Conservation (phyloP, 2,113 vertebrate species). For the Emberiza fucata region DNA sequence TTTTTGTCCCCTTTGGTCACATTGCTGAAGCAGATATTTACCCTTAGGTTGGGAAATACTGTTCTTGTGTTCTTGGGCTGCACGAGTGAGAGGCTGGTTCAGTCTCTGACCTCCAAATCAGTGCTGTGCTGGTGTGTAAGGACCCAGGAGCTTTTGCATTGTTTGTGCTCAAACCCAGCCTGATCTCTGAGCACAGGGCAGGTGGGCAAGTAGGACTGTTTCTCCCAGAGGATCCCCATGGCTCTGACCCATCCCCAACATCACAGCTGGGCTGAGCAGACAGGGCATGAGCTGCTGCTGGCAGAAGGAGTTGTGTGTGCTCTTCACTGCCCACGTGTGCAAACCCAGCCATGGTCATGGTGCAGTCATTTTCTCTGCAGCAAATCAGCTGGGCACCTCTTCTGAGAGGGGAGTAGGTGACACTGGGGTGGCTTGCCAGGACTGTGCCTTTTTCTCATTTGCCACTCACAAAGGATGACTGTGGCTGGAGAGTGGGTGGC, state of each 20-base stretch:
- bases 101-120: accelerated
- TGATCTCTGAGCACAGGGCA: neutral
- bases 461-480: neutral
- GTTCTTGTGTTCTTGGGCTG: neutral
- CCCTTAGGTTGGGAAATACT: neutral
- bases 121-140: neutral
- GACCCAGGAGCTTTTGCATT: neutral
- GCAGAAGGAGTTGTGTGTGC: neutral
- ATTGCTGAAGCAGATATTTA: neutral
- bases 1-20: neutral
- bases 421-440: neutral
- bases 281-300: neutral
- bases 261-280: neutral
- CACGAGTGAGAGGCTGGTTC: neutral
- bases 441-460: neutral
- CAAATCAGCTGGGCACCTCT: neutral
- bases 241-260: neutral
- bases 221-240: neutral
- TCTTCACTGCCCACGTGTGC: accelerated
- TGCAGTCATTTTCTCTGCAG: neutral
- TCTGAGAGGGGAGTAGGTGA: neutral
- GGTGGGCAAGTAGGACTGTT: neutral
- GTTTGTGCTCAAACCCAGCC: neutral
- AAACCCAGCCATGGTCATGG: neutral
- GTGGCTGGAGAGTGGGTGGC: neutral